Evolutionary conservation across 2,113 vertebrate genomes (phyloP).

Genomic region (Siniperca chuatsi): DNA sequence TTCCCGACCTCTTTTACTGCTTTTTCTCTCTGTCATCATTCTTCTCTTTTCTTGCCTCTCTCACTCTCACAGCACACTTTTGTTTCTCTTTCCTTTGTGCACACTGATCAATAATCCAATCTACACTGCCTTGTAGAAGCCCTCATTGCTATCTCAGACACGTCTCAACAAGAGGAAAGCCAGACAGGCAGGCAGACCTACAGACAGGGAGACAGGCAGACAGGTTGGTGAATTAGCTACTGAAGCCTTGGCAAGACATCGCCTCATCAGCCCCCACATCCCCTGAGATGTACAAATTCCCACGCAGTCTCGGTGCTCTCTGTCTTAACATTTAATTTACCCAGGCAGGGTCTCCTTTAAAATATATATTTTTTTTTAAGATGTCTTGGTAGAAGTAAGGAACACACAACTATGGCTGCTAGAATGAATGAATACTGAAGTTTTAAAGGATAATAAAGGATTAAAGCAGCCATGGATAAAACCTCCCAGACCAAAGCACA

Average conservation of each 20-base stretch:
- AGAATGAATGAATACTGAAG: neutral
- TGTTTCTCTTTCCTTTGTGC: neutral
- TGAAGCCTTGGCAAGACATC: neutral
- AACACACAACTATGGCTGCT: neutral
- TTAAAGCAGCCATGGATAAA: neutral
- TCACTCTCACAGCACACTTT: neutral
- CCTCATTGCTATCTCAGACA: constrained; percentile 20
- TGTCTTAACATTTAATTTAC: neutral
- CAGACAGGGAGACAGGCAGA: neutral
- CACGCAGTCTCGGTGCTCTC: neutral
- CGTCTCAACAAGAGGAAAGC: neutral
- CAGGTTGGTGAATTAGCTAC: constrained; percentile 3
- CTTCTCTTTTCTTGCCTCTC: neutral
- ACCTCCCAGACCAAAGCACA: neutral
- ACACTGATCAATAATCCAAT: constrained; percentile 51
- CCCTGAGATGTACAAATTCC: neutral
- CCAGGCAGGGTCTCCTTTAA: neutral
- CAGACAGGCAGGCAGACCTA: neutral
- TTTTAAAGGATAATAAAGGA: neutral
- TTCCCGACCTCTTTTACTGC: neutral
- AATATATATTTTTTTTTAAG: neutral
- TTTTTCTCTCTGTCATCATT: neutral
- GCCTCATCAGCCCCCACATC: neutral
- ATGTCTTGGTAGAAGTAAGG: neutral
- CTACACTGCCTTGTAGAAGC: neutral